Evolutionary conservation across 2,113 vertebrate species (phyloP).

Genomic region (Campylomormyrus numenius): DNA sequence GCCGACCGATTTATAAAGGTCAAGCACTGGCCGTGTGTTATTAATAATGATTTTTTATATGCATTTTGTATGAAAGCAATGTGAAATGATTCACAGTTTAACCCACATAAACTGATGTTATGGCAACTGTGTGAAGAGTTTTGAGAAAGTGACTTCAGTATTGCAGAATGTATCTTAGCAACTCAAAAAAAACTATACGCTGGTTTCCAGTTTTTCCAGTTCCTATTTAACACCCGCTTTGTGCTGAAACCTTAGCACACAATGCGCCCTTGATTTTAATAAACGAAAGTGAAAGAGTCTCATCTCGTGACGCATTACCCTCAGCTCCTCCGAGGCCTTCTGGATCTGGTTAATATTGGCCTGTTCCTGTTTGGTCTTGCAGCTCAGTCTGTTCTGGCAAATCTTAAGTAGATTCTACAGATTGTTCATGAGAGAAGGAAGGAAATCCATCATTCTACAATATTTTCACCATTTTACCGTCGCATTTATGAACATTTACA

Average conservation of each 20-base stretch:
- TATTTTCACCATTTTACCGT: not conserved
- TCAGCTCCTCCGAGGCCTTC: constrained; percentile 41
- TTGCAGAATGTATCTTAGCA: too few relatives aligned
- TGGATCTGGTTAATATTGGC: constrained; percentile 49
- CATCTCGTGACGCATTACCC: constrained; percentile 40
- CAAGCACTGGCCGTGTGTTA: not conserved
- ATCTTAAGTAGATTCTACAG: constrained; percentile 48
- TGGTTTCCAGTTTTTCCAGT: not conserved
- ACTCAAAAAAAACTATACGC: too few relatives aligned
- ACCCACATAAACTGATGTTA: too few relatives aligned
- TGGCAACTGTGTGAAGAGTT: too few relatives aligned
- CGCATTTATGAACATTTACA: not conserved
- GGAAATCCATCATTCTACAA: not conserved
- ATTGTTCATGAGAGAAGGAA: not conserved
- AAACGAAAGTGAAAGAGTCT: constrained; percentile 2
- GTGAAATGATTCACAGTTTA: too few relatives aligned
- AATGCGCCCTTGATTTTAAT: not conserved
- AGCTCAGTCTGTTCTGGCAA: constrained; percentile 47
- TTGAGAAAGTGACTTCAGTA: too few relatives aligned
- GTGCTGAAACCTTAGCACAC: not conserved
- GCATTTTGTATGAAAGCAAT: too few relatives aligned
- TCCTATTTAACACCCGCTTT: not conserved
- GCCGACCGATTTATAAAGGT: not conserved
- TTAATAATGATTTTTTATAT: not conserved
- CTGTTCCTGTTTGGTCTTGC: constrained; percentile 49